phyloP scores from a whole-genome alignment of 2,888 invertebrate species.

The Synanthedon andrenaeformis region DNA sequence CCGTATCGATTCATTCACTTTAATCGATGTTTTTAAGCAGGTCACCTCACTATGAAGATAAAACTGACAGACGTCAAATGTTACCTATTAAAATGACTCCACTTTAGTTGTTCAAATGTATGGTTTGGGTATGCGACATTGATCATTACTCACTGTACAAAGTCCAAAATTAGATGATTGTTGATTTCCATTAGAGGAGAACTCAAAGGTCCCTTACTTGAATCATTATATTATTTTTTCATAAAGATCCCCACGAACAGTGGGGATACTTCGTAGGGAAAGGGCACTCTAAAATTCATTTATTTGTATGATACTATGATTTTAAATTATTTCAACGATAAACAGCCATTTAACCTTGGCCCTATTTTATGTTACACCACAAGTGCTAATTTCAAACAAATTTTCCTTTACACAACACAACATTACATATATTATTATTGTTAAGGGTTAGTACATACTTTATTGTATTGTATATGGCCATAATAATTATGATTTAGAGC shows the following conservation, averaged over 20 bases:
- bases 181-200: neutral
- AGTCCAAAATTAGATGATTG: neutral
- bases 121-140: conserved; percentile 12
- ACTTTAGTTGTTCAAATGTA: conserved; percentile 9
- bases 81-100: too few species aligned
- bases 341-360: neutral
- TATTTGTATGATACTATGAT: too few species aligned
- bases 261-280: too few species aligned
- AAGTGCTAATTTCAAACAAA: neutral
- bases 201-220: too few species aligned
- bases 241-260: too few species aligned
- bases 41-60: too few species aligned
- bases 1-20: too few species aligned
- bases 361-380: neutral
- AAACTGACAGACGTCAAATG: too few species aligned
- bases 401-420: neutral
- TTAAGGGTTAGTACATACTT: neutral
- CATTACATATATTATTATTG: neutral
- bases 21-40: too few species aligned
- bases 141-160: conserved; percentile 6
- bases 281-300: too few species aligned
- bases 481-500: neutral
- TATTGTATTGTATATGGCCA: neutral
- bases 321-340: too few species aligned
- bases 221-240: too few species aligned